Conservation (phyloP, 2,113 vertebrate species). For the Plestiodon gilberti region DNA sequence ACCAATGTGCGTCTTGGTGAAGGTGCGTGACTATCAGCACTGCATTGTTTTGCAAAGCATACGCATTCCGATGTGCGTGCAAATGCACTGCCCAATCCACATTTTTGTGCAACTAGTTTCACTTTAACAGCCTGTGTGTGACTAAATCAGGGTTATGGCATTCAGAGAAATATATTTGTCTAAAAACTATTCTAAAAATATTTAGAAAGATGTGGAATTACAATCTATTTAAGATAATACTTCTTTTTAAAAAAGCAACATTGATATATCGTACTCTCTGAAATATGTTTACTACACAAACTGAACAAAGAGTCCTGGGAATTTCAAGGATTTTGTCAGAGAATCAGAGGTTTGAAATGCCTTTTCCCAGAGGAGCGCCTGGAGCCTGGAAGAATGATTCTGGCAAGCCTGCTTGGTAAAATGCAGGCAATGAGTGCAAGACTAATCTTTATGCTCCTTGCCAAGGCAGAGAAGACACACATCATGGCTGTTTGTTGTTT, state of each 20-base stretch:
- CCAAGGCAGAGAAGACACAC: too few relatives aligned
- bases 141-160: not conserved
- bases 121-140: not conserved
- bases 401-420: too few relatives aligned
- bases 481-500: too few relatives aligned
- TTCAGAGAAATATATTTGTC: not conserved
- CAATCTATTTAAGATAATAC: slow-evolving; percentile 7
- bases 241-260: not conserved
- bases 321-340: too few relatives aligned
- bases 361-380: too few relatives aligned
- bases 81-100: not conserved
- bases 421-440: too few relatives aligned
- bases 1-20: not conserved
- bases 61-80: not conserved
- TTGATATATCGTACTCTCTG: not conserved
- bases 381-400: too few relatives aligned
- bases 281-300: not conserved
- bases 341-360: too few relatives aligned
- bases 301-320: not conserved
- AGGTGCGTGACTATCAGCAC: not conserved
- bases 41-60: not conserved
- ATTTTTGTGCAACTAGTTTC: not conserved
- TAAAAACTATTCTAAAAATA: slow-evolving; percentile 1
- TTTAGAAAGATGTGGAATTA: not conserved
- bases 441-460: too few relatives aligned